These are phyloP conservation scores for Phasianus colchicus DNA, from an alignment of 2,113 vertebrate species.

Conservation along the genomic window DNA sequence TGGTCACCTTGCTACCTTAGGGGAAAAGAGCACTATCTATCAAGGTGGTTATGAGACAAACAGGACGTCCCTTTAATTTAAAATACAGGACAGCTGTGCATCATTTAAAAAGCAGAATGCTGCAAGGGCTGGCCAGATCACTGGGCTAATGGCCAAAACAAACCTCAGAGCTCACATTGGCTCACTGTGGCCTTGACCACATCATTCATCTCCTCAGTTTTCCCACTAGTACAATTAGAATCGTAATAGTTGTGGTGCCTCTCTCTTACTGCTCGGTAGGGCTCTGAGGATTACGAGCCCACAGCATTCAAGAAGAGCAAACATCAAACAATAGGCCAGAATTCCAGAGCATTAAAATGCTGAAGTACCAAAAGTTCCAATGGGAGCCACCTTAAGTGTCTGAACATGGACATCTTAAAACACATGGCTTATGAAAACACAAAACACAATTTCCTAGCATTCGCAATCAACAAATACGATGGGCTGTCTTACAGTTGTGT, in stretches of 20 bases:
- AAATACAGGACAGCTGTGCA: background rate
- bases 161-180: background rate
- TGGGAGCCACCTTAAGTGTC: background rate
- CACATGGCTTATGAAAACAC: background rate
- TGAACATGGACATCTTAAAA: background rate
- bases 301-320: background rate
- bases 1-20: background rate
- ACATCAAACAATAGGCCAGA: background rate
- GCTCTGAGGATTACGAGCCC: constrained; percentile 9
- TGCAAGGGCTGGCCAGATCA: background rate
- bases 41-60: background rate
- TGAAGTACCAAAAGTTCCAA: background rate
- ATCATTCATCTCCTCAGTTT: constrained; percentile 7
- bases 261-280: constrained; percentile 1
- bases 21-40: background rate
- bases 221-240: constrained; percentile 3
- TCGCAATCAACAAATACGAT: background rate
- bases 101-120: background rate
- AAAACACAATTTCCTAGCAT: background rate
- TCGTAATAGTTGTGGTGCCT: background rate
- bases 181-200: background rate
- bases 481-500: background rate
- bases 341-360: background rate
- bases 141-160: constrained; percentile 13
- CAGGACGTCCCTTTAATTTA: background rate